These are phyloP conservation scores for Theonella swinhoei DNA, from an alignment of 37 sponge, comb jelly and placozoan genomes.

Conservation along the genomic window DNA sequence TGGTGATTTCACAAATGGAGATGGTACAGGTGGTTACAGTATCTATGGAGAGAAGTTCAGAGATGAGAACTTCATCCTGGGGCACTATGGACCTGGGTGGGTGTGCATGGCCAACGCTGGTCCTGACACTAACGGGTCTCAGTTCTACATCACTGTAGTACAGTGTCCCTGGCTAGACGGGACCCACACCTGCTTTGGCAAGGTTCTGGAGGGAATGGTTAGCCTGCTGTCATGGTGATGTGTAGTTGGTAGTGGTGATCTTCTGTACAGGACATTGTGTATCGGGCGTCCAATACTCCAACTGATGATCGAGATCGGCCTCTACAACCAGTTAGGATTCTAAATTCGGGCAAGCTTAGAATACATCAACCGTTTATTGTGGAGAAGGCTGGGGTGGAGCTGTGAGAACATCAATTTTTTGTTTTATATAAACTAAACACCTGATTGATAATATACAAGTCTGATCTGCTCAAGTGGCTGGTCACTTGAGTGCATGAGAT, in stretches of 20 bases:
- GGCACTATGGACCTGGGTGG: conserved; percentile 83
- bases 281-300: conserved; percentile 40
- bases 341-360: conserved; percentile 49
- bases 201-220: conserved; percentile 83
- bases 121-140: conserved; percentile 85
- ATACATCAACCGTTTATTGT: conserved; percentile 50
- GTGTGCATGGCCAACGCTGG: conserved; percentile 91
- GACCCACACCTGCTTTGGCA: conserved; percentile 83
- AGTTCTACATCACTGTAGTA: conserved; percentile 83
- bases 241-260: neutral
- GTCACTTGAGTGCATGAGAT: neutral
- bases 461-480: neutral
- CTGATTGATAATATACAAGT: conserved; percentile 35
- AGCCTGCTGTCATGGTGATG: conserved; percentile 14
- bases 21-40: conserved; percentile 82
- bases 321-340: conserved; percentile 58
- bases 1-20: conserved; percentile 71
- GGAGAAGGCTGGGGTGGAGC: conserved; percentile 42
- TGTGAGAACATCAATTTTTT: neutral
- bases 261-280: conserved; percentile 45
- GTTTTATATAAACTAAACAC: neutral
- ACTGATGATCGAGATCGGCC: conserved; percentile 68
- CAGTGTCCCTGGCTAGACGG: conserved; percentile 78
- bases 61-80: conserved; percentile 84
- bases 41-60: conserved; percentile 67